Evolutionary conservation across 2,888 invertebrate genomes (phyloP).

Genomic region (Ennomos erosarius): DNA sequence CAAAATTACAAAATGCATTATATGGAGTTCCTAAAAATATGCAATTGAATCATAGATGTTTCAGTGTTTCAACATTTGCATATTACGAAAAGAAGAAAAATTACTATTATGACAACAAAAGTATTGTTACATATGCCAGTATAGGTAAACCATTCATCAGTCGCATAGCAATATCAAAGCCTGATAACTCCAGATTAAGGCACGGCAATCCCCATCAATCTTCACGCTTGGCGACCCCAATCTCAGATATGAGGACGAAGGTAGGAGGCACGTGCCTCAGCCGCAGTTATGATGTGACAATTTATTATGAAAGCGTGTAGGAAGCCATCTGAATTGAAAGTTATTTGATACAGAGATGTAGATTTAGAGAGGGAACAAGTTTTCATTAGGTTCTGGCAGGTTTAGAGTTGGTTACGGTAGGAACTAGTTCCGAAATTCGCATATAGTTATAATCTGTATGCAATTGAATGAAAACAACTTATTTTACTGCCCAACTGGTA

Average conservation of each 20-base stretch:
- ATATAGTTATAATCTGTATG: no score
- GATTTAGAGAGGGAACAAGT: neutral
- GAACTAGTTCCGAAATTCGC: no score
- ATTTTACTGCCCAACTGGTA: no score
- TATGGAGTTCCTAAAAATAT: no score
- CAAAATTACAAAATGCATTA: no score
- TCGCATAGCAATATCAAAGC: neutral
- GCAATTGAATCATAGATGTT: no score
- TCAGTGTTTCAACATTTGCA: no score
- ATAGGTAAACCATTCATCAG: no score
- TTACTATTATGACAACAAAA: no score
- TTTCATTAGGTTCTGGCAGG: constrained; percentile 4
- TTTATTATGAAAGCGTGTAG: constrained; percentile 16
- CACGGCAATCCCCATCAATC: constrained; percentile 6
- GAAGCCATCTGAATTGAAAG: constrained; percentile 16
- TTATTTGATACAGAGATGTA: constrained; percentile 9
- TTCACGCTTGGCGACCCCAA: constrained; percentile 26
- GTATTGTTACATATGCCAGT: no score
- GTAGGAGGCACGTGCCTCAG: constrained; percentile 19
- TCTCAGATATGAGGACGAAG: constrained; percentile 27
- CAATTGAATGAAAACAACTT: no score
- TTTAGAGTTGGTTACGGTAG: neutral
- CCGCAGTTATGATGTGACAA: constrained; percentile 23
- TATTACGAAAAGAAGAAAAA: no score
- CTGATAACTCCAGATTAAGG: constrained; percentile 18